These are phyloP conservation scores for Drosophila mulleri DNA, from an alignment of 2,888 invertebrate species.

Conservation along the genomic window DNA sequence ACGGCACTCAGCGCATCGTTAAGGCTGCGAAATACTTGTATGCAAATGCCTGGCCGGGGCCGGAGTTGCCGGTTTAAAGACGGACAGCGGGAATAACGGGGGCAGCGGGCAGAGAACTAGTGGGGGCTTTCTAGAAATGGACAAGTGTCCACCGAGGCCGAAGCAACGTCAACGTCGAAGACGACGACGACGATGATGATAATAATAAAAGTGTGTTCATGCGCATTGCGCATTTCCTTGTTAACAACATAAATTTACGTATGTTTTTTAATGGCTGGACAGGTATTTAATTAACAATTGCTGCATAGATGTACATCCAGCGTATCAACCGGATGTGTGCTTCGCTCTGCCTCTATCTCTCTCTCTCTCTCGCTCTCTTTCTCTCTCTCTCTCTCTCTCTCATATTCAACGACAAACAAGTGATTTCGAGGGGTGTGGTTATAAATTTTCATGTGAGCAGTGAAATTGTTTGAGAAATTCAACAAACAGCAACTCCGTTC, in stretches of 20 bases:
- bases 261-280: slow-evolving; percentile 75
- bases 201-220: slow-evolving; percentile 79
- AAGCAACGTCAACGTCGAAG: slow-evolving; percentile 46
- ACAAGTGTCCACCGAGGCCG: slow-evolving; percentile 58
- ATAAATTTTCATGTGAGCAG: slow-evolving; percentile 20
- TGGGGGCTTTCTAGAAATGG: slow-evolving; percentile 44
- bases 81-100: neutral
- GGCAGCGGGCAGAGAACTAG: neutral
- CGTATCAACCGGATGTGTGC: slow-evolving; percentile 65
- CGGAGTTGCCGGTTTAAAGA: slow-evolving; percentile 20
- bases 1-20: slow-evolving; percentile 62
- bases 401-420: slow-evolving; percentile 17
- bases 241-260: slow-evolving; percentile 80
- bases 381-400: neutral
- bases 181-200: slow-evolving; percentile 47
- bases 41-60: slow-evolving; percentile 60
- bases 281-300: slow-evolving; percentile 80
- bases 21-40: slow-evolving; percentile 65
- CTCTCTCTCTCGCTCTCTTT: neutral
- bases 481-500: slow-evolving; percentile 3
- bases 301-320: slow-evolving; percentile 38
- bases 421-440: slow-evolving; percentile 42
- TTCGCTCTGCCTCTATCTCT: neutral
- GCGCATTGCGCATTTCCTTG: slow-evolving; percentile 77
- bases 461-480: slow-evolving; percentile 35